Conservation (phyloP, 2,797 vertebrate species). For the Hybognathus amarus region DNA sequence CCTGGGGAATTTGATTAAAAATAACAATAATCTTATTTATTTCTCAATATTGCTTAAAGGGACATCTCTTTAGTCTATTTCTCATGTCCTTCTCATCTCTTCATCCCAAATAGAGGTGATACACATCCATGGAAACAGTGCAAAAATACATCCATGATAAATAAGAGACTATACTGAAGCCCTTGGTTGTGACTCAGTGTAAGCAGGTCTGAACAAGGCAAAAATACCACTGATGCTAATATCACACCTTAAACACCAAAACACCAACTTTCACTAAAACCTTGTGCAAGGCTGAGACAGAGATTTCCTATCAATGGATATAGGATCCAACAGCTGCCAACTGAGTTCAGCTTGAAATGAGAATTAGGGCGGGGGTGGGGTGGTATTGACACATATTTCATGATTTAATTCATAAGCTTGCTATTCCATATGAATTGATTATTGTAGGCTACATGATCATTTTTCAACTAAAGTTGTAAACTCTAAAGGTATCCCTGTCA, state of each 20-base stretch:
- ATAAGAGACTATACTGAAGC: conserved; percentile 1
- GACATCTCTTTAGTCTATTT: not conserved
- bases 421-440: not conserved
- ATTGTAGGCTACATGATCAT: not conserved
- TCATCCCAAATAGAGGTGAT: not conserved
- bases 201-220: conserved; percentile 30
- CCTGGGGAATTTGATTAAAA: not conserved
- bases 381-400: not conserved
- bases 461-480: not conserved
- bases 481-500: not conserved
- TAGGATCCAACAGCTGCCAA: not conserved
- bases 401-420: not conserved
- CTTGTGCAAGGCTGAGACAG: not conserved
- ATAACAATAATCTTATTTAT: not conserved
- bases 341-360: not conserved
- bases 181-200: conserved; percentile 2
- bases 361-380: not conserved
- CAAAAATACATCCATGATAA: conserved; percentile 1
- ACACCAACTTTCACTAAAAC: conserved; percentile 1
- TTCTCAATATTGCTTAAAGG: no score
- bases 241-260: conserved; percentile 20
- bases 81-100: conserved; percentile 8
- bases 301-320: not conserved
- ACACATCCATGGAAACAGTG: conserved; percentile 18
- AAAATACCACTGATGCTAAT: conserved; percentile 18